These are phyloP conservation scores for Coendou prehensilis DNA, from an alignment of 2,797 vertebrate species.

Conservation along the genomic window DNA sequence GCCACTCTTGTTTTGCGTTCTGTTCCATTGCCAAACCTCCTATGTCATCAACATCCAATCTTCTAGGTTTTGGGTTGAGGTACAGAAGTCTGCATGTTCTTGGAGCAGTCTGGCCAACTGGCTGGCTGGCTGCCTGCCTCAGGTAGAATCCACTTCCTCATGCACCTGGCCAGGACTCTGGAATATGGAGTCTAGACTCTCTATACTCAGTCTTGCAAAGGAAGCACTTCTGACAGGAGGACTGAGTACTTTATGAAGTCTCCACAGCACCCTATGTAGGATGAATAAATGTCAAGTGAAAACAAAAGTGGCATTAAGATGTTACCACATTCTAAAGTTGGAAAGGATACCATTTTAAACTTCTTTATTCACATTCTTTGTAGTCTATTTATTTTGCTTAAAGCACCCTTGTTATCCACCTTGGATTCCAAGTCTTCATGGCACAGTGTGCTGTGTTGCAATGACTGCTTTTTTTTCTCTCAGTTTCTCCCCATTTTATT, in stretches of 20 bases:
- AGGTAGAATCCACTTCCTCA: not conserved
- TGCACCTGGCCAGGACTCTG: not conserved
- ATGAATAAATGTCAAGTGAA: not conserved
- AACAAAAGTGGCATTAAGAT: not conserved
- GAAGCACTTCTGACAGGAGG: not conserved
- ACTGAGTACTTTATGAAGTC: not conserved
- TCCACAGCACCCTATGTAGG: not conserved
- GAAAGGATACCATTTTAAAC: not conserved
- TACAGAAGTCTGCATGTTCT: not conserved
- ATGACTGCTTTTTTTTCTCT: rapidly evolving
- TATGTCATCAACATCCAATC: not conserved
- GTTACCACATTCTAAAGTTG: not conserved
- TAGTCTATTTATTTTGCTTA: not conserved
- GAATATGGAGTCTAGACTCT: not conserved
- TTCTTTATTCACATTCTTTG: not conserved
- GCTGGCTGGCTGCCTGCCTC: not conserved
- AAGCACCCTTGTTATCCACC: not conserved
- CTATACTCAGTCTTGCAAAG: not conserved
- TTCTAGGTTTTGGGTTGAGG: not conserved
- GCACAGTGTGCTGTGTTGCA: rapidly evolving
- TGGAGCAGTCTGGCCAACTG: not conserved
- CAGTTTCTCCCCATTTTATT: constrained; percentile 6
- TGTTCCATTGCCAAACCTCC: not conserved
- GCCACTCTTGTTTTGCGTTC: not conserved
- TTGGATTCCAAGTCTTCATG: not conserved